These are phyloP conservation scores for Spilosoma lubricipeda DNA, from an alignment of 2,888 invertebrate species.

Conservation along the genomic window DNA sequence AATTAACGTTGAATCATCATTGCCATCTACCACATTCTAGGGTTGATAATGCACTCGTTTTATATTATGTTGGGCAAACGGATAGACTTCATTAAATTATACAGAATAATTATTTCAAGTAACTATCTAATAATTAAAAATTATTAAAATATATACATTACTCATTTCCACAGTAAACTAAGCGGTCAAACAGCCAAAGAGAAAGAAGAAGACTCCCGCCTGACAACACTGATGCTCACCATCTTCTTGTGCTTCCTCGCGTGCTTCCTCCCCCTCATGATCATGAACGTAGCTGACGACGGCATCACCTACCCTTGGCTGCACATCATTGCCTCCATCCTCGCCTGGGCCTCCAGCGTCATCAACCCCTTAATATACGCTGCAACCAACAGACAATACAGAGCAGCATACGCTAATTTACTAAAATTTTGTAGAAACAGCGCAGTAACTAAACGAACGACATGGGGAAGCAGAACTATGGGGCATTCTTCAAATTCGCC, in stretches of 20 bases:
- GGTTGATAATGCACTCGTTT: too few species aligned
- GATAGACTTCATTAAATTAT: too few species aligned
- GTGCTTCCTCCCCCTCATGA: conserved; percentile 95
- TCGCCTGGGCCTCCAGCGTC: conserved; percentile 96
- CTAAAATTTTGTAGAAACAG: conserved; percentile 79
- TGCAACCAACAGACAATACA: conserved; percentile 94
- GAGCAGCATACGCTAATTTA: conserved; percentile 87
- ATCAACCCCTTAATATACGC: conserved; percentile 97
- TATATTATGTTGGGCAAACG: too few species aligned
- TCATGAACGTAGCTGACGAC: conserved; percentile 95
- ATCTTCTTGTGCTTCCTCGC: conserved; percentile 95
- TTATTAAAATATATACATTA: conserved; percentile 9
- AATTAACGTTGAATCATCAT: too few species aligned
- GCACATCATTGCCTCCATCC: conserved; percentile 93
- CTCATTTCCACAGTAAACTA: conserved; percentile 70
- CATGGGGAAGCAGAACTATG: conserved; percentile 80
- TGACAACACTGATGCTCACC: conserved; percentile 94
- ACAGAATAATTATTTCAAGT: too few species aligned
- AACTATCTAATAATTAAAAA: background rate
- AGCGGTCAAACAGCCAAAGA: conserved; percentile 82
- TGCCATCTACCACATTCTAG: too few species aligned
- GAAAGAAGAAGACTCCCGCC: conserved; percentile 90
- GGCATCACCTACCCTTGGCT: conserved; percentile 89
- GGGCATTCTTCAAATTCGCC: conserved; percentile 82
- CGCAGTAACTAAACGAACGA: conserved; percentile 71